These are phyloP conservation scores for Mechanitis mazaeus DNA, from an alignment of 2,888 invertebrate species.

Conservation along the genomic window DNA sequence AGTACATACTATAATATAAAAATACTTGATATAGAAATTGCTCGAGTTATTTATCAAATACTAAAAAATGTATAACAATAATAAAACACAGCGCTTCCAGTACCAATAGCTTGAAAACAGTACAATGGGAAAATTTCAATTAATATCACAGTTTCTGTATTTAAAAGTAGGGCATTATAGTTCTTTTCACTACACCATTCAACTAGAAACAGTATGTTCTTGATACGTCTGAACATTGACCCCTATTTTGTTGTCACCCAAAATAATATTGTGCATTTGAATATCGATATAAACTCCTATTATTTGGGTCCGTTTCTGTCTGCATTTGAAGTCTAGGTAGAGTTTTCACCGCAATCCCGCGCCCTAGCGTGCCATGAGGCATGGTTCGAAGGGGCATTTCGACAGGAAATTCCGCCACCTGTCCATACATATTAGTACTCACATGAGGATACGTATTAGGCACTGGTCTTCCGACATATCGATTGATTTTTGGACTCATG, in stretches of 20 bases:
- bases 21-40: too few species aligned
- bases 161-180: constrained; percentile 71
- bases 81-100: constrained; percentile 40
- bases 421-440: constrained; percentile 72
- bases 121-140: constrained; percentile 68
- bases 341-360: constrained; percentile 69
- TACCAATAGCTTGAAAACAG: constrained; percentile 55
- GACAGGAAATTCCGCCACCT: constrained; percentile 72
- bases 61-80: constrained; percentile 10
- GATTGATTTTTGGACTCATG: constrained; percentile 69
- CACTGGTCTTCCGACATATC: constrained; percentile 69
- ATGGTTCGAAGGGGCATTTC: constrained; percentile 72
- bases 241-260: constrained; percentile 83
- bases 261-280: constrained; percentile 84
- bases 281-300: constrained; percentile 80
- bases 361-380: constrained; percentile 68
- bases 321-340: constrained; percentile 67
- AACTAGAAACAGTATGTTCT: constrained; percentile 78
- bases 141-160: constrained; percentile 76
- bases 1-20: too few species aligned
- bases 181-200: constrained; percentile 60
- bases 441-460: constrained; percentile 72
- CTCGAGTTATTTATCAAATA: too few species aligned
- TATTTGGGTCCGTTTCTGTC: constrained; percentile 71
- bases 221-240: constrained; percentile 70